Evolutionary conservation across 2,888 invertebrate species (phyloP), one percentile per base, ranked within the genome.

Genomic region (Loripinus fragilis): DNA sequence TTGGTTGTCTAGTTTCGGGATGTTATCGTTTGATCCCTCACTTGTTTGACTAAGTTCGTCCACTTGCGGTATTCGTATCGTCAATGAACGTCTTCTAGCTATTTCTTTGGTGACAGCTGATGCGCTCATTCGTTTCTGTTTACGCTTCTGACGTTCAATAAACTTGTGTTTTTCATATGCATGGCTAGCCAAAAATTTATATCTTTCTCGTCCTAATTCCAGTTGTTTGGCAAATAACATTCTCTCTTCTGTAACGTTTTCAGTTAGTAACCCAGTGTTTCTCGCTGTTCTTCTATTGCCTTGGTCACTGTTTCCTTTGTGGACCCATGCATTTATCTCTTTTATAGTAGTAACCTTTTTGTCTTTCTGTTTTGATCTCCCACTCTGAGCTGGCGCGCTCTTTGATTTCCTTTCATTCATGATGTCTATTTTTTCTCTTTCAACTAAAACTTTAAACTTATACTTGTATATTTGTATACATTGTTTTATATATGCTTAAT

Each of bases 231-330:
- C 73, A 38, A 87, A 88, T 8, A 92, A 80, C 87, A 92, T 85
- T 38, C 92, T 78, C 45, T 91, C 90, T 74, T 92, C 92, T 0
- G 92, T 92, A 7, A 92, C 89, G 74, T 92, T 92, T 77, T 91
- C 92, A 15, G 89, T 83, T 12, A 91, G 83, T 66, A 87, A 86
- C 5, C 91, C 91, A 0, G 89, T 86, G 78, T 87, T 89, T 41
- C 91, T 83, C 3, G 80, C 76, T 25, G 71, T 78, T 12, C 76
- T 38, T 5, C 55, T 35, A n/a, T 45, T 69, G 1, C 66, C 60
- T 28, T 78, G 78, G 5, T 80, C 79, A 45, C 80, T 65, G 35
- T 72, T 74, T 12, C 84, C 81, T 67, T 71, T 72, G 41, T 73
- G 60, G 0, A 89, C 89, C 92, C 92, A 92, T 3, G 85, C 83